Evolutionary conservation across 1,140 invertebrate species (phyloP), one percentile per base, ranked within the genome.

Genomic region (Diplogasteroides magnus): DNA sequence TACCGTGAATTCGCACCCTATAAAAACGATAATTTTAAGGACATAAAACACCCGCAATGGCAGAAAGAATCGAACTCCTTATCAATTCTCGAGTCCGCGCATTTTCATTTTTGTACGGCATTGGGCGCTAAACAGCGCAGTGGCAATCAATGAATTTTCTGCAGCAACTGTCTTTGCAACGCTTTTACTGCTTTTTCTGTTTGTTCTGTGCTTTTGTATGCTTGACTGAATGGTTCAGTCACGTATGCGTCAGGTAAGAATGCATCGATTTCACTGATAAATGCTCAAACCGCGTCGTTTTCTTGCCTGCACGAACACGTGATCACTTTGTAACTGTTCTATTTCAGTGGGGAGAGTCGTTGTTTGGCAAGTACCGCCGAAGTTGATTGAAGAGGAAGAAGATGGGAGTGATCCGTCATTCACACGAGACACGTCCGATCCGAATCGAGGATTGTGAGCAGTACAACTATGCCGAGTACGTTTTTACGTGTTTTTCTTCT

Each of bases 381-480:
- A n/a, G n/a, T n/a, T n/a, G n/a, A n/a, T n/a, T n/a, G n/a, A n/a
- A n/a, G n/a, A n/a, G n/a, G n/a, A n/a, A 6, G 37, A 63, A 0
- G 13, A 71, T 71, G 69, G 69, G 69, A 48, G 57, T 71, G 13
- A 29, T 56, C 55, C 62, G 69, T 11, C 32, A 31, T 15, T 23
- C 25, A 25, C 29, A 26, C 13, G 61, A 64, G n/a, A n/a, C 61
- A 3, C 60, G 55, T 31, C 56, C 69, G 15, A 66, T 71, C 31
- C 69, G 69, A 2, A 23, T 71, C 58, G 69, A 71, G 27, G 58
- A 71, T 26, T 6, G 56, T 25, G 65, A 72, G 11, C 27, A 62
- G 26, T 1, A 59, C 15, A 61, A 67, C 28, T 67, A 67, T 62
- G 61, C 32, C 15, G 64, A 72, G 70, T 72, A 25, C 61, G 70